Conservation (phyloP, 2,888 invertebrate species). For the Lepetodrilus schrolli region DNA sequence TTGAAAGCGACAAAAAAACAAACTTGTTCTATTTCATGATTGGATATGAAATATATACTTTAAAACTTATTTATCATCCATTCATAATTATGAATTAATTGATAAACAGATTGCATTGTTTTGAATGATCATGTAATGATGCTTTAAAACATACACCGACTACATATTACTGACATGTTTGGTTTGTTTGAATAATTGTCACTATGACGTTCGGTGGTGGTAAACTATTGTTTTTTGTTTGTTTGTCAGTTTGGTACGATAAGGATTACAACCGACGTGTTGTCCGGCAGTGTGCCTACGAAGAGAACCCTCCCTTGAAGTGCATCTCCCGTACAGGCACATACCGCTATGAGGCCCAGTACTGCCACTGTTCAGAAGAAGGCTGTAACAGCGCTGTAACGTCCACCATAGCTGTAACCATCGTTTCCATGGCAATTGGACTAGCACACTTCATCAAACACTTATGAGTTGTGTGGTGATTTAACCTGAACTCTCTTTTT, state of each 20-base stretch:
- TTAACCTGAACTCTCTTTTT: not conserved
- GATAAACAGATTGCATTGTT: too few species aligned
- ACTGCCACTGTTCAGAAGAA: constrained; percentile 41
- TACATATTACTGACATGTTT: too few species aligned
- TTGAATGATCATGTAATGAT: too few species aligned
- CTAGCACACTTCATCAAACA: constrained; percentile 8
- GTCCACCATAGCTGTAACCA: constrained; percentile 28
- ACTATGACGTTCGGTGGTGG: too few species aligned
- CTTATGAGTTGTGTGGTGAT: not conserved
- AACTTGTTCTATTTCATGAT: too few species aligned
- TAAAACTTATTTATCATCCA: too few species aligned
- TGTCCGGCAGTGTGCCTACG: constrained; percentile 43
- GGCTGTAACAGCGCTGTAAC: constrained; percentile 38
- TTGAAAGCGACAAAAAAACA: too few species aligned
- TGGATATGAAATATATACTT: too few species aligned
- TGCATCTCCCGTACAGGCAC: constrained; percentile 47
- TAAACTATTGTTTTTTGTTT: not conserved
- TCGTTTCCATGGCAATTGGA: not conserved
- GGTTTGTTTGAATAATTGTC: too few species aligned
- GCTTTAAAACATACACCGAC: too few species aligned
- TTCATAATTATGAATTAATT: too few species aligned
- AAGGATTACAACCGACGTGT: constrained; percentile 37
- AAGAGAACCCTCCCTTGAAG: not conserved
- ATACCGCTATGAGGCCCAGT: constrained; percentile 40
- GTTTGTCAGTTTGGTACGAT: constrained; percentile 41